These are phyloP conservation scores for Colius striatus DNA, from an alignment of 2,113 vertebrate genomes.

Conservation along the genomic window DNA sequence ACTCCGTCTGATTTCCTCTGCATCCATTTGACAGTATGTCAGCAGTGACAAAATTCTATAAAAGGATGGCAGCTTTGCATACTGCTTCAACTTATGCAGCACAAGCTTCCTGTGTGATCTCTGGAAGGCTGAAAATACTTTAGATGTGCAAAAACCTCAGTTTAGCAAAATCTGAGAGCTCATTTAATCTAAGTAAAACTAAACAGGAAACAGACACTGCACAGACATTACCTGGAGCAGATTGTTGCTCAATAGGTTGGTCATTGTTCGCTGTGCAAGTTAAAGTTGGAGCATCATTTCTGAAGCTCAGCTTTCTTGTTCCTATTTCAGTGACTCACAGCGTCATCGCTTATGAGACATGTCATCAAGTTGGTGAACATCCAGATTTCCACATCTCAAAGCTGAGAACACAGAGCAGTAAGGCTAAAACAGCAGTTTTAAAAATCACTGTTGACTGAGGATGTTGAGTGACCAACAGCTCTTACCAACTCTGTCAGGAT, in stretches of 20 bases:
- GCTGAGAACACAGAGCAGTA: background rate
- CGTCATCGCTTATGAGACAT: background rate
- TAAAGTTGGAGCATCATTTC: background rate
- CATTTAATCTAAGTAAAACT: background rate
- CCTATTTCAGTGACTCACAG: background rate
- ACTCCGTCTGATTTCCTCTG: conserved; percentile 29
- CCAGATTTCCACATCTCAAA: conserved; percentile 3
- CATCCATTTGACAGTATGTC: conserved; percentile 59
- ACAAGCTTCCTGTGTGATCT: conserved; percentile 61
- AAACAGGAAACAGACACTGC: conserved; percentile 11
- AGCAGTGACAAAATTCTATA: conserved; percentile 66
- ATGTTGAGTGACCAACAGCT: background rate
- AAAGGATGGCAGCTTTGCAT: conserved; percentile 68
- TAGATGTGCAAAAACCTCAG: background rate
- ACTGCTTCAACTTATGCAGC: conserved; percentile 43
- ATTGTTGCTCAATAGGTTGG: background rate
- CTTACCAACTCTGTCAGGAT: background rate
- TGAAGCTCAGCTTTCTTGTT: background rate
- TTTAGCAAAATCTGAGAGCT: background rate
- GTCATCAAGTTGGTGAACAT: conserved; percentile 13
- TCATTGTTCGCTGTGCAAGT: background rate
- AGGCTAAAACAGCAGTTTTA: background rate
- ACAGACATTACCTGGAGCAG: background rate
- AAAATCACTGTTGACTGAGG: background rate
- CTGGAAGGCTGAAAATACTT: conserved; percentile 64